Evolutionary conservation across 2,797 vertebrate species (phyloP), one percentile per base, ranked within the genome.

Genomic region (Thunnus albacares): DNA sequence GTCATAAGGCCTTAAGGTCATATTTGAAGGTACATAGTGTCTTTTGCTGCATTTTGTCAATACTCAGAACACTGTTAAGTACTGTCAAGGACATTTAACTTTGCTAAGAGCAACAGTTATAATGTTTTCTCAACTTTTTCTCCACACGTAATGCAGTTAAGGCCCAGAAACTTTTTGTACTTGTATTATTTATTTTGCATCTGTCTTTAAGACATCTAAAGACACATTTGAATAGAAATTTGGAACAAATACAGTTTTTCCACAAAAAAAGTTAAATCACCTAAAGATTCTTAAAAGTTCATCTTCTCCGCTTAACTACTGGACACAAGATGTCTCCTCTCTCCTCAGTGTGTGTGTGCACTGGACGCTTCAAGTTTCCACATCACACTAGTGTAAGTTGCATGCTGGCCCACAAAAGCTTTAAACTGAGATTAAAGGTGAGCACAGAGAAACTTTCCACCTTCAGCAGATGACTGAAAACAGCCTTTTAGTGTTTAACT

Each of bases 41-140:
- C 13, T 49, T 15, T 12, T 38, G 53, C 17, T 26, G 6, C 22
- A 28, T 76, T 66, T 49, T 49, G 69, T 60, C 28, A 24, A 26
- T 22, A 43, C 30, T 67, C 12, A 49, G 26, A 82, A 49, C 28
- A 47, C 69, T 35, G 7, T 18, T 47, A 41, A 33, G 24, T 56
- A 3, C 20, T 55, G 20, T 38, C 0, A 55, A 45, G 60, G 18
- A 20, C 1, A 30, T 33, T 33, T 35, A 14, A 53, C 20, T 65
- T 52, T 58, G 41, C n/a, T 64, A 9, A 49, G 28, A 52, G 35
- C 30, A 77, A 61, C 41, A 62, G 1, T 30, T 47, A 1, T 5
- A 26, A 71, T 51, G n/a, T 63, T 79, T 76, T 61, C 10, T 26
- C 6, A 56, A 43, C 35, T 15, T 81, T 63, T 67, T 45, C 14